Evolutionary conservation across 2,113 vertebrate species (phyloP).

Genomic region (Otocyon megalotis): DNA sequence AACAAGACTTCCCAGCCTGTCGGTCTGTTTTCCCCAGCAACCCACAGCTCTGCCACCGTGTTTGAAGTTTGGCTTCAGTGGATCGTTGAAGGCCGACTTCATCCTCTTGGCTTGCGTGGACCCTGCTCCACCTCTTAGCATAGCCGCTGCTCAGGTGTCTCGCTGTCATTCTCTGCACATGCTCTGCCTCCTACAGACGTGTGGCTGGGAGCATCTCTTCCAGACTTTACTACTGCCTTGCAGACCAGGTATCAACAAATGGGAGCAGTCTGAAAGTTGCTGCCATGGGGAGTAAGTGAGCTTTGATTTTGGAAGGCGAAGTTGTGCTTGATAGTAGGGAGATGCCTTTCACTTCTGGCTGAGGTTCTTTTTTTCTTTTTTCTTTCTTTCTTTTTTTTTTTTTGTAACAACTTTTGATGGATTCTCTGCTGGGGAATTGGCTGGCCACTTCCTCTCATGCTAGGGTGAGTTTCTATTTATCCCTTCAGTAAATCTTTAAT

Average conservation of each 20-base stretch:
- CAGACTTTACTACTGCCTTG: neutral
- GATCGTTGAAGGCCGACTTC: conserved; percentile 67
- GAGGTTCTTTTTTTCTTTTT: neutral
- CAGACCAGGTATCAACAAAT: neutral
- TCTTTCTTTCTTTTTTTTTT: neutral
- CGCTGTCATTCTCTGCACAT: neutral
- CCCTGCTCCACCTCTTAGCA: neutral
- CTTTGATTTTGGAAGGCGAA: neutral
- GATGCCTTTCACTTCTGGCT: neutral
- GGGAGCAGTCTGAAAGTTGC: neutral
- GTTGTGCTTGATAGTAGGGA: neutral
- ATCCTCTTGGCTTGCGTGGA: neutral
- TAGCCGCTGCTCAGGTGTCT: neutral
- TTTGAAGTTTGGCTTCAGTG: conserved; percentile 69
- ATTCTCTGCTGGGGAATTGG: neutral
- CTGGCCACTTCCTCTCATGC: neutral
- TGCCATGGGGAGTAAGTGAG: neutral
- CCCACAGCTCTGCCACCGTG: neutral
- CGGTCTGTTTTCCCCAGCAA: neutral
- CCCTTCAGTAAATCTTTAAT: conserved; percentile 37
- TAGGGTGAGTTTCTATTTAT: conserved; percentile 24
- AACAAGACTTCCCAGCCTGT: conserved; percentile 63
- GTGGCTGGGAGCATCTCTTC: neutral
- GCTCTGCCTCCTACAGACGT: neutral
- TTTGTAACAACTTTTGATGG: neutral